Evolutionary conservation across 1,140 invertebrate genomes (phyloP).

Genomic region (Danaus melanippus): DNA sequence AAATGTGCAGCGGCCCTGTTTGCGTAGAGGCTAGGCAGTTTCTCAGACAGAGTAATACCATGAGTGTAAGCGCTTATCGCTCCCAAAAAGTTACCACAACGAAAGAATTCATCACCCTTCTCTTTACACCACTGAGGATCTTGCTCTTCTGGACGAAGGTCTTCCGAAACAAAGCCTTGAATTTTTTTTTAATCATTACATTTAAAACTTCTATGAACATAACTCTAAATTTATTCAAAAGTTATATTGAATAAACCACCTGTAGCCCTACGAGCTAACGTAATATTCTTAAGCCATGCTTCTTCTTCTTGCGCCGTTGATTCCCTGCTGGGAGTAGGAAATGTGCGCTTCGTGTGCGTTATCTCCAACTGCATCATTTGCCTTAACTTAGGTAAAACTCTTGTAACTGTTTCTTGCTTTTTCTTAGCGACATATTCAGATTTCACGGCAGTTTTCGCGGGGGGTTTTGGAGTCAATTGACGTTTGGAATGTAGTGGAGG

Average conservation of each 20-base stretch:
- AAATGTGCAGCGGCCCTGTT: constrained; percentile 85
- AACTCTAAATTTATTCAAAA: no score
- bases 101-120: constrained; percentile 87
- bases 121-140: constrained; percentile 87
- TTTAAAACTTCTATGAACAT: no score
- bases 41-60: constrained; percentile 82
- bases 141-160: constrained; percentile 85
- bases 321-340: constrained; percentile 88
- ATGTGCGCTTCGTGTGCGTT: constrained; percentile 82
- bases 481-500: no score
- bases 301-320: constrained; percentile 82
- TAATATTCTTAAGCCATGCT: constrained; percentile 87
- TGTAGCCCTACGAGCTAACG: constrained; percentile 78
- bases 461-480: constrained; percentile 7
- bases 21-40: constrained; percentile 81
- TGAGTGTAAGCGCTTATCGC: constrained; percentile 87
- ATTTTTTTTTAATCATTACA: neutral
- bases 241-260: constrained; percentile 57
- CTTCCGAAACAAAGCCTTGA: constrained; percentile 77
- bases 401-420: constrained; percentile 43
- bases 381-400: constrained; percentile 74
- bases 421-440: constrained; percentile 59
- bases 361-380: constrained; percentile 75
- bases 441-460: constrained; percentile 33
- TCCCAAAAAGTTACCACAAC: constrained; percentile 81